Conservation (phyloP, 2,113 vertebrate genomes). For the Dendrocopos noguchii region DNA sequence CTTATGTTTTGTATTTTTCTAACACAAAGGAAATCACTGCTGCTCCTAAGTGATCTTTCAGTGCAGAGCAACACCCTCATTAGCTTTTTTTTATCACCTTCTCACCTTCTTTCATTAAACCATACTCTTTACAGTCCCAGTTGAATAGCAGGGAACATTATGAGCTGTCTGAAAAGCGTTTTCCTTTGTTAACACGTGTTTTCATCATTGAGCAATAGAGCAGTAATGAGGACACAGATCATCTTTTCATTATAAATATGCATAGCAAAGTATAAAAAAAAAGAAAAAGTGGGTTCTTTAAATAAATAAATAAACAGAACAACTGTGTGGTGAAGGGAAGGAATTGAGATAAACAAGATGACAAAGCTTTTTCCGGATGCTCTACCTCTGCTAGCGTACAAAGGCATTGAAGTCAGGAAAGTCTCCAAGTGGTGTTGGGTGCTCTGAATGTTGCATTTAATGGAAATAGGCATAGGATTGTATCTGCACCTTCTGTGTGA, state of each 20-base stretch:
- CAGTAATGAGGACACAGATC: conserved; percentile 75
- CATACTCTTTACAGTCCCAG: conserved; percentile 58
- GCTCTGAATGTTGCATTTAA: conserved; percentile 16
- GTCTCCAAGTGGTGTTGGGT: conserved; percentile 9
- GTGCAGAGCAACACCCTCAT: conserved; percentile 67
- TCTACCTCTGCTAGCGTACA: conserved; percentile 37
- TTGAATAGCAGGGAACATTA: conserved; percentile 71
- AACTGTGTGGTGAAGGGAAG: conserved; percentile 2
- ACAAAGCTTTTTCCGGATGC: conserved; percentile 60
- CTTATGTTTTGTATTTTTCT: conserved; percentile 13
- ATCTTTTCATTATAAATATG: conserved; percentile 71
- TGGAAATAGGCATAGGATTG: conserved; percentile 38
- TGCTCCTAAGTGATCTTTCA: conserved; percentile 65
- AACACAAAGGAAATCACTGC: conserved; percentile 58
- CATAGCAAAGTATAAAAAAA: conserved; percentile 12
- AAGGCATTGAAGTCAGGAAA: conserved; percentile 32
- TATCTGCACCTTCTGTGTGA: not conserved
- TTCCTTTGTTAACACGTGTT: conserved; percentile 74
- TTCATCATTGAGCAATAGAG: conserved; percentile 59
- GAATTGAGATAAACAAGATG: conserved; percentile 61
- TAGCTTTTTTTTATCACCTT: conserved; percentile 67
- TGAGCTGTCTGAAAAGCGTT: conserved; percentile 73
- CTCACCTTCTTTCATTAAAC: conserved; percentile 79
- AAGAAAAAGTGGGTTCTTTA: conserved; percentile 25
- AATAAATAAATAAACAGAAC: conserved; percentile 66